Conservation (phyloP, 2,888 invertebrate genomes). For the Phyllotreta cruciferae region DNA sequence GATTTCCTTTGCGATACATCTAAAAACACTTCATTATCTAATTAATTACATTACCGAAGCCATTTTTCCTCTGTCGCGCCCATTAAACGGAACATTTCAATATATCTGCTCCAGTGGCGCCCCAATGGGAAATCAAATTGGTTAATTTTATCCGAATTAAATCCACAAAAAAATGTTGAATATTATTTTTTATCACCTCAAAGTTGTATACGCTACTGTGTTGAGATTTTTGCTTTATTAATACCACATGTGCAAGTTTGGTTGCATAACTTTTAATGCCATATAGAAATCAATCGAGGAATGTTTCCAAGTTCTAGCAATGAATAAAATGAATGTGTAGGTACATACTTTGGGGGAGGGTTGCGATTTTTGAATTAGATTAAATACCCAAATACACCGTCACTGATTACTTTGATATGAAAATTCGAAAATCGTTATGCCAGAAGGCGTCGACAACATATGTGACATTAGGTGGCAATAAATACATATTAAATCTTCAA, state of each 20-base stretch:
- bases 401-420: constrained; percentile 16
- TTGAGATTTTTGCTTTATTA: too few relatives aligned
- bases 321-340: too few relatives aligned
- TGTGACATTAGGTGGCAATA: constrained; percentile 31
- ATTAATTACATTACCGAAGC: constrained; percentile 19
- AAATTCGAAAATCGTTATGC: constrained; percentile 21
- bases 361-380: too few relatives aligned
- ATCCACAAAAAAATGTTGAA: neutral
- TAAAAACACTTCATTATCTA: constrained; percentile 18
- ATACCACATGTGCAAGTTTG: too few relatives aligned
- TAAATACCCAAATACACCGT: neutral
- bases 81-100: constrained; percentile 22
- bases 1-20: constrained; percentile 19
- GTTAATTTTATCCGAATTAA: neutral
- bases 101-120: constrained; percentile 11
- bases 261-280: too few relatives aligned
- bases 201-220: too few relatives aligned
- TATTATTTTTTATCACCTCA: neutral
- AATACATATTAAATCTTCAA: constrained; percentile 31
- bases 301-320: too few relatives aligned
- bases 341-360: too few relatives aligned
- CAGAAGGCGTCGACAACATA: constrained; percentile 28
- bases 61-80: constrained; percentile 22
- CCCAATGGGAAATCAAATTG: neutral
- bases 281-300: too few relatives aligned